Percentiles rank a stretch among this genome's conserved stretches.
These are phyloP conservation scores for Tiaroga cobitis DNA, from an alignment of 2,797 vertebrate species.

Conservation along the genomic window DNA sequence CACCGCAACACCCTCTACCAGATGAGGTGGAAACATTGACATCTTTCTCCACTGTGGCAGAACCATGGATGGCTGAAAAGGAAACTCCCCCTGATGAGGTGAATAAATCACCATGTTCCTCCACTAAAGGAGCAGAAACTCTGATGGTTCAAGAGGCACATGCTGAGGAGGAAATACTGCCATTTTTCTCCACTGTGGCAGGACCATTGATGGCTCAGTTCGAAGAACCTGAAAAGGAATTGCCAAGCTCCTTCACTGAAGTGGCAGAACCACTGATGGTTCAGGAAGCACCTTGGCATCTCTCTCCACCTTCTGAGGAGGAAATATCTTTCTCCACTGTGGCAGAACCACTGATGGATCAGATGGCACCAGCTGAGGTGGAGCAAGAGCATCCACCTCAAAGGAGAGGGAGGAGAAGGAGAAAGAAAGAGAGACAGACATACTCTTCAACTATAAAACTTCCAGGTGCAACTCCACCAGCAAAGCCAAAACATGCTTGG, in stretches of 20 bases:
- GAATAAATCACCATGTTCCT: not conserved
- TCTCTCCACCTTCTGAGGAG: not conserved
- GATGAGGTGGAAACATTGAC: not conserved
- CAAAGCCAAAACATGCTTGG: not conserved
- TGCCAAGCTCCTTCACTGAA: no score
- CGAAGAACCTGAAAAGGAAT: not conserved
- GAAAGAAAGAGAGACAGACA: not conserved
- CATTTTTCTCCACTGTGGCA: not conserved
- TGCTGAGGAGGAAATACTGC: not conserved
- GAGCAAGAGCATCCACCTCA: not conserved
- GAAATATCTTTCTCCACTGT: not conserved
- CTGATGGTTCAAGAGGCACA: not conserved
- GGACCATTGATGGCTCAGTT: no score
- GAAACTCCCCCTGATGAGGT: not conserved
- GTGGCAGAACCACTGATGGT: not conserved
- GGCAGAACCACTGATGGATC: not conserved
- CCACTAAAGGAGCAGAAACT: not conserved
- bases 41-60: not conserved
- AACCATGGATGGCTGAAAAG: not conserved
- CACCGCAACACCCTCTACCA: not conserved
- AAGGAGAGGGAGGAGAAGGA: not conserved
- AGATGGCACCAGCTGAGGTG: not conserved
- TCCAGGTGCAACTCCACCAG: not conserved
- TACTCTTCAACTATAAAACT: not conserved
- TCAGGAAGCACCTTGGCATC: not conserved